These are phyloP conservation scores for Teinopalpus imperialis DNA, from an alignment of 2,888 invertebrate genomes.

Conservation along the genomic window DNA sequence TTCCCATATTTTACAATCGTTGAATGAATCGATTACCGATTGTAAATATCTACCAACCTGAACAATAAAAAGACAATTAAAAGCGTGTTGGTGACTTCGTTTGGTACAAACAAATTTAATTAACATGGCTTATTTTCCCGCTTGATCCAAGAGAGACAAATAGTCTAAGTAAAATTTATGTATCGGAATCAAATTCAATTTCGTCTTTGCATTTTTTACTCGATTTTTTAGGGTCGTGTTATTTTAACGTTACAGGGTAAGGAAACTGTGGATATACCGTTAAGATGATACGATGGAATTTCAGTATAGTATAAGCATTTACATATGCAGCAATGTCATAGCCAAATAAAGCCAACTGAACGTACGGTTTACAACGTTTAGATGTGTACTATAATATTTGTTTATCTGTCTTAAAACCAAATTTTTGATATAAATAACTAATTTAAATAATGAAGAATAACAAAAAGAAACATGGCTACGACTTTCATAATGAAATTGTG, in stretches of 20 bases:
- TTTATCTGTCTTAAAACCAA: too few relatives aligned
- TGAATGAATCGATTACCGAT: conserved; percentile 7
- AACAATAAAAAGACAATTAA: conserved; percentile 57
- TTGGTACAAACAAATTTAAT: conserved; percentile 74
- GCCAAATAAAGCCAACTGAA: too few relatives aligned
- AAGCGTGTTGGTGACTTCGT: conserved; percentile 61
- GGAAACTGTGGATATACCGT: conserved; percentile 48
- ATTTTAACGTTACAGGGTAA: conserved; percentile 48
- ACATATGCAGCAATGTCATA: too few relatives aligned
- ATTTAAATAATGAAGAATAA: too few relatives aligned
- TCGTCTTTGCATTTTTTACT: conserved; percentile 78
- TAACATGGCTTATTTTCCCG: conserved; percentile 71
- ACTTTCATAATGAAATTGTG: too few relatives aligned
- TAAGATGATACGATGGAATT: too few relatives aligned
- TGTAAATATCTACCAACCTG: conserved; percentile 14
- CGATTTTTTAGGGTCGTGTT: conserved; percentile 68
- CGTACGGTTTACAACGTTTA: too few relatives aligned
- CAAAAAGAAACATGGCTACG: too few relatives aligned
- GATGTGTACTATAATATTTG: too few relatives aligned
- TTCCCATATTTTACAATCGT: too few relatives aligned
- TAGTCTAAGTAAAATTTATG: conserved; percentile 81
- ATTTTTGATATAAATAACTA: too few relatives aligned
- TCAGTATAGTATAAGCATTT: too few relatives aligned
- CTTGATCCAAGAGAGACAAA: conserved; percentile 77
- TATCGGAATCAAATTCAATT: conserved; percentile 81